phyloP scores from a whole-genome alignment of 2,113 vertebrate species.

The Gopherus evgoodei region DNA sequence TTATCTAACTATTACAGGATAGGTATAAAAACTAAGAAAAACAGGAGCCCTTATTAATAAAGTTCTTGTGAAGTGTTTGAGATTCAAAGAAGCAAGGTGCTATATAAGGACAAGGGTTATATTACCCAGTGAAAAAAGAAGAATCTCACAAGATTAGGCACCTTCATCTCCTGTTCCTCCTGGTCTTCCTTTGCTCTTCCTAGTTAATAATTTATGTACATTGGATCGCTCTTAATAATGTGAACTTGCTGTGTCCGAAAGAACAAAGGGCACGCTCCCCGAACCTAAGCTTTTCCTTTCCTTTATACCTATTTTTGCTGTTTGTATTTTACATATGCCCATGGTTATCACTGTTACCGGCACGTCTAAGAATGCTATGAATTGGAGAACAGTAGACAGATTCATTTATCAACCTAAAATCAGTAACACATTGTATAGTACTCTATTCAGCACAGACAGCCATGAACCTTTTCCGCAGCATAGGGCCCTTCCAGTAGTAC shows the following conservation, averaged over 20 bases:
- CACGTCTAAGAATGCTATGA: background rate
- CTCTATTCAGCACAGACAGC: background rate
- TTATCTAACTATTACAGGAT: background rate
- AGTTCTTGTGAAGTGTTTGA: background rate
- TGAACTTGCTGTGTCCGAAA: slow-evolving; percentile 7
- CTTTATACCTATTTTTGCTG: background rate
- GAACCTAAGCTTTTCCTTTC: background rate
- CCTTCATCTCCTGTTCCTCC: background rate
- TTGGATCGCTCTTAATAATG: background rate
- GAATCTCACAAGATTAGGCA: background rate
- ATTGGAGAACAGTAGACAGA: background rate
- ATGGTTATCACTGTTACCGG: background rate
- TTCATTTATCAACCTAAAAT: background rate
- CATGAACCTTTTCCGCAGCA: background rate
- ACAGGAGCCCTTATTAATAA: background rate
- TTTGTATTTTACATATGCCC: background rate
- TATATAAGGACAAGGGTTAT: background rate
- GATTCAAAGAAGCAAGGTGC: background rate
- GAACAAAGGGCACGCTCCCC: background rate
- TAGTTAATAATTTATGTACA: background rate
- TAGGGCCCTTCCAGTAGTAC: background rate
- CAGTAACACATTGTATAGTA: background rate
- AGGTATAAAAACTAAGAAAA: background rate
- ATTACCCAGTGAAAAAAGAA: background rate
- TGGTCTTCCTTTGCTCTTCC: background rate